Base-by-base conservation (phyloP, 2,113 vertebrate species). In the Pampusana beccarii region DNA sequence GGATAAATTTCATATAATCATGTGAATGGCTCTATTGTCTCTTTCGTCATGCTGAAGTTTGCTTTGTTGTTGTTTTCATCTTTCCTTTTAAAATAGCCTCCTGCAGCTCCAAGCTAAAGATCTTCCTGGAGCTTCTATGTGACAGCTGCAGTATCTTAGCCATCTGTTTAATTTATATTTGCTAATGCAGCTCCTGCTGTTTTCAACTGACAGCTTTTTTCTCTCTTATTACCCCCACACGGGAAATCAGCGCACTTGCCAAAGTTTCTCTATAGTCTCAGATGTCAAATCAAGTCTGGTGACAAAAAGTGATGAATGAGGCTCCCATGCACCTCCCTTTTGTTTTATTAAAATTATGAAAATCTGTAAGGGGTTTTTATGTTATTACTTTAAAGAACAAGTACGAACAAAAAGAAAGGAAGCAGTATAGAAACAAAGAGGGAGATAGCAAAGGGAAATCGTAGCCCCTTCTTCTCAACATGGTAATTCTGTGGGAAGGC, bases 121-220 rank as follows among this genome's bases (percentile, higher is more conserved):
- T 93, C 88, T 94, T 97, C 83, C 90, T 93, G 83, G 38, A 96
- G 86, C 70, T 94, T 91, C 95, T 89, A 79, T 81, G 88, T 9
- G 77, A 97, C 96, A 96, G 96, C 96, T 96, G 93, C 92, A 94
- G 92, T 92, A 96, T 94, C 96, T 96, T 90, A 91, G 92, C 96
- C 96, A 97, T 97, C 96, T 97, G 96, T 96, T 96, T 97, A 95
- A 96, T 97, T 96, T 96, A 91, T 96, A 97, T 96, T 95, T 96
- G 96, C 92, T 97, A 97, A 97, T 97, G 91, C 92, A 93, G 88
- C 80, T 93, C 96, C 96, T 96, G 96, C 96, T 97, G 96, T 96
- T 97, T 95, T 93, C 83, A 93, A 91, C 86, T 96, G 93, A 96
- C 96, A 96, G 88, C 61, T 94, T 96, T 96, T 93, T 95, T 95